A percentile compares a stretch with the other conserved stretches of the same genome.
phyloP scores from a whole-genome alignment of 2,888 invertebrate genomes.

The Erpobdella octoculata region DNA sequence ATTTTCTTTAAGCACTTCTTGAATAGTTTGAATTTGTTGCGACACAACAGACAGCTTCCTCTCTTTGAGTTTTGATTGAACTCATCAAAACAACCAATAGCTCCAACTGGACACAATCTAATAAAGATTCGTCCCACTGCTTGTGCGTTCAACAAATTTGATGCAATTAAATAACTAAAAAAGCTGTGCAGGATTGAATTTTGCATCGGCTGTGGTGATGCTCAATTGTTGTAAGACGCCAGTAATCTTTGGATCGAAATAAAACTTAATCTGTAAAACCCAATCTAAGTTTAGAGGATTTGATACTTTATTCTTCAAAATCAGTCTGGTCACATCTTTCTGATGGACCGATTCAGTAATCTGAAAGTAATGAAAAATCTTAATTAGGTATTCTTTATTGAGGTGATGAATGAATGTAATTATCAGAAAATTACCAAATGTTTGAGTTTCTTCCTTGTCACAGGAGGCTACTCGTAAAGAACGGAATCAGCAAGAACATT shows the following conservation, averaged over 20 bases:
- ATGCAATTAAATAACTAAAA: too few species aligned
- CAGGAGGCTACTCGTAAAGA: too few species aligned
- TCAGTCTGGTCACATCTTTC: constrained; percentile 83
- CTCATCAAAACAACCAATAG: constrained; percentile 99
- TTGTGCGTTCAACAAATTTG: constrained; percentile 46
- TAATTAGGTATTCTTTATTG: too few species aligned
- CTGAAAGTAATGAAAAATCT: too few species aligned
- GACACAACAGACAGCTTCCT: constrained; percentile 98
- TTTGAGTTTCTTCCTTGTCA: too few species aligned
- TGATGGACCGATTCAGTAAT: constrained; percentile 99
- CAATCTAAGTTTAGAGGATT: constrained; percentile 91
- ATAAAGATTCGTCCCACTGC: constrained; percentile 99
- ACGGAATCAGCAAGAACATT: too few species aligned
- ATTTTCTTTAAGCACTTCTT: constrained; percentile 64
- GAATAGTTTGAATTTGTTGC: constrained; percentile 98
- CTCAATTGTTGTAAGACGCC: constrained; percentile 87
- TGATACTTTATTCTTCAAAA: constrained; percentile 65
- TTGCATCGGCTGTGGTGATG: constrained; percentile 90
- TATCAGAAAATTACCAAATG: too few species aligned
- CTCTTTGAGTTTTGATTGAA: constrained; percentile 97
- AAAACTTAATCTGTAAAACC: constrained; percentile 98
- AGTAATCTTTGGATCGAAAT: constrained; percentile 90
- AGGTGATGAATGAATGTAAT: too few species aligned
- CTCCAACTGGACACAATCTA: constrained; percentile 95
- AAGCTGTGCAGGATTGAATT: too few species aligned